A percentile compares a stretch with the other conserved stretches of the same genome.
Conservation (phyloP, 23 tunicate genomes). For the Botrylloides violaceus region DNA sequence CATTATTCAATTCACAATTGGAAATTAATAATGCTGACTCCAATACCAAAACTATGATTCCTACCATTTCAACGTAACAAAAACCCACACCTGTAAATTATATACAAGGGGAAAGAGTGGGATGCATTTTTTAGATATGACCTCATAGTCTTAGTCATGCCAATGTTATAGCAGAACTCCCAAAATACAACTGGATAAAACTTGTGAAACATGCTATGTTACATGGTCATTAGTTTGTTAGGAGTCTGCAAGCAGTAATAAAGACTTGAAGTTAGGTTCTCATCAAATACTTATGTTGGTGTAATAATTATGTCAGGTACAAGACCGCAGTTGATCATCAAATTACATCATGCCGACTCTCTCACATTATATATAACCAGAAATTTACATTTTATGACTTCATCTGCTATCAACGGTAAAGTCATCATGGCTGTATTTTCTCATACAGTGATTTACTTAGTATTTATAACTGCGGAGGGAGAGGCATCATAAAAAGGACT, state of each 20-base stretch:
- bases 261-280: neutral
- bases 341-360: neutral
- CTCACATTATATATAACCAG: neutral
- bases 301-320: neutral
- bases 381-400: neutral
- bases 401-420: neutral
- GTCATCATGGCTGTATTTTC: neutral
- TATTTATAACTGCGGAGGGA: neutral
- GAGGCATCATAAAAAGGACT: neutral
- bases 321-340: neutral
- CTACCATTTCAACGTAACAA: no score
- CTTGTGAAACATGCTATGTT: constrained; percentile 1
- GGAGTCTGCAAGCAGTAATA: neutral
- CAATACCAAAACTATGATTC: no score
- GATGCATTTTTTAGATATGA: neutral
- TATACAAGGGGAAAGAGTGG: neutral
- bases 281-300: constrained; percentile 1
- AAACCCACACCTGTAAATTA: neutral
- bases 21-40: no score
- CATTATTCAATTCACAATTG: no score
- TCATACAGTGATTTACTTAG: neutral
- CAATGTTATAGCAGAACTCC: neutral
- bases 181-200: neutral
- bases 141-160: neutral
- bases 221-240: neutral